A percentile compares a stretch with the other conserved stretches of the same genome.
These are phyloP conservation scores for Paradoxurus hermaphroditus DNA, from an alignment of 2,113 vertebrate species.

Conservation along the genomic window DNA sequence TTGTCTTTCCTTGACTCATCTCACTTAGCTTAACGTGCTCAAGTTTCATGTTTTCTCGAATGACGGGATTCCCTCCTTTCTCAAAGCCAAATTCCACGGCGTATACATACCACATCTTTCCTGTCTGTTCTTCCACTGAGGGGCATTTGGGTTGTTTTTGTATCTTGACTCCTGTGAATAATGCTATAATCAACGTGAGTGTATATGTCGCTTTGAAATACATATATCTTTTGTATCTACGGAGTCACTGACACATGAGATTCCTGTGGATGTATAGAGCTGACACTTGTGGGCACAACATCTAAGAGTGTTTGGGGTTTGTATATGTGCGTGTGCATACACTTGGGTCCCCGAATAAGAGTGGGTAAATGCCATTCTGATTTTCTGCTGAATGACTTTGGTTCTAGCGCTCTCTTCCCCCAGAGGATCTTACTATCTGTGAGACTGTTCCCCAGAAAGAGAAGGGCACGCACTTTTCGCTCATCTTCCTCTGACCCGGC, in stretches of 20 bases:
- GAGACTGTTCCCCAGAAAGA: neutral
- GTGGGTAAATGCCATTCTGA: neutral
- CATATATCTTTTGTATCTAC: neutral
- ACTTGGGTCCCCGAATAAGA: neutral
- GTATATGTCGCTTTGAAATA: neutral
- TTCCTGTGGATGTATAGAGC: accelerated
- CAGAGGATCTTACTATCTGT: neutral
- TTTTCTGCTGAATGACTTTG: neutral
- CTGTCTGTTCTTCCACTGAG: too few relatives aligned
- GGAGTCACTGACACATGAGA: neutral
- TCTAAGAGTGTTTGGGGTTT: neutral
- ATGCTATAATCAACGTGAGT: neutral
- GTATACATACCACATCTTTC: neutral
- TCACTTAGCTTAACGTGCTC: neutral
- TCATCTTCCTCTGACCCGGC: neutral
- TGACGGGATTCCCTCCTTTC: neutral
- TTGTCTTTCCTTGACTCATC: neutral
- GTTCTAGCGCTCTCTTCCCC: neutral
- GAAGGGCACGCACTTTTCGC: neutral
- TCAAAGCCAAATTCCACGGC: neutral
- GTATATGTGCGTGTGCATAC: too few relatives aligned
- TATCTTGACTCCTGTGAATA: neutral
- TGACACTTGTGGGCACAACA: neutral
- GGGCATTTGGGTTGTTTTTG: neutral
- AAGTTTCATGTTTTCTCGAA: neutral